Conservation (phyloP, 2,113 vertebrate species). For the Embiotoca jacksoni region DNA sequence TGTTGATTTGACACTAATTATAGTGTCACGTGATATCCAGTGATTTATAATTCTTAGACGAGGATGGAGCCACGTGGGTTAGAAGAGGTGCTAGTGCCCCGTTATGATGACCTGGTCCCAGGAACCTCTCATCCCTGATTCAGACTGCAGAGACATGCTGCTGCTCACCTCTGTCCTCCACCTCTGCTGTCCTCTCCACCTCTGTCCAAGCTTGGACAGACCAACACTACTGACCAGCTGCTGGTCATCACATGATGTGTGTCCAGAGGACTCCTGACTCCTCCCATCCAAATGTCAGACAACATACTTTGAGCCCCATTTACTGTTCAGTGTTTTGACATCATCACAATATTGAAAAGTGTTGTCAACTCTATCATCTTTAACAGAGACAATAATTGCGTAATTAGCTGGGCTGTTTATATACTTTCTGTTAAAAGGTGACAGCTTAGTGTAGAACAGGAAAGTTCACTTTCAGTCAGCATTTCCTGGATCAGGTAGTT, state of each 20-base stretch:
- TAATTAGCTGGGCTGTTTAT: too few relatives aligned
- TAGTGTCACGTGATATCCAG: too few relatives aligned
- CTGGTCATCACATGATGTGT: not conserved
- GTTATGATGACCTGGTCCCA: not conserved
- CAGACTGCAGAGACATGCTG: not conserved
- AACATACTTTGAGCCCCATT: too few relatives aligned
- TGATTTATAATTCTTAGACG: too few relatives aligned
- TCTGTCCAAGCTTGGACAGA: not conserved
- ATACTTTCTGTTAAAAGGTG: too few relatives aligned
- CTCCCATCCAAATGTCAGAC: too few relatives aligned
- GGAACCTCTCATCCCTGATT: not conserved
- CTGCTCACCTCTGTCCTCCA: not conserved
- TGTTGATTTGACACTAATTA: rapidly evolving
- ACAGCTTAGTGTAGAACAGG: not conserved
- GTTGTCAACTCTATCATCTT: too few relatives aligned
- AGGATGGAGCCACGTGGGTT: not conserved
- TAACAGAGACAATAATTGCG: too few relatives aligned
- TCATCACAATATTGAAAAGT: too few relatives aligned
- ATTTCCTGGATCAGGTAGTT: not conserved
- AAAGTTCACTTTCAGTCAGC: not conserved
- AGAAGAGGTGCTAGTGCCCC: not conserved
- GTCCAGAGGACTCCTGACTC: not conserved
- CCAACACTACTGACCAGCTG: not conserved
- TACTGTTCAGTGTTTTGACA: too few relatives aligned
- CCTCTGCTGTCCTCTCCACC: not conserved